These are phyloP conservation scores for Dicyrtomina minuta DNA, from an alignment of 2,888 invertebrate species.

Conservation along the genomic window DNA sequence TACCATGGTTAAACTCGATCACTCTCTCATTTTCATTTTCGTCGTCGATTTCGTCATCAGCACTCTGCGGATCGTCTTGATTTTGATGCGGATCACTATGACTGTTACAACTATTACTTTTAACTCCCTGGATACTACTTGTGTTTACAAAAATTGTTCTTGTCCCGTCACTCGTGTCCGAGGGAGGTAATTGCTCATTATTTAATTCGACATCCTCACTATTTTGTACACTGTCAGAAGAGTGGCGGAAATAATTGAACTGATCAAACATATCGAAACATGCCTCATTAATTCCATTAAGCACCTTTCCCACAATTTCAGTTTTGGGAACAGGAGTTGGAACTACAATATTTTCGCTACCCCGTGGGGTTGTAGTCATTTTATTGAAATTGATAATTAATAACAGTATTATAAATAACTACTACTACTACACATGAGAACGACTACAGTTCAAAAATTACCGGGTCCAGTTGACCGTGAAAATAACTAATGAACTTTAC, in stretches of 20 bases:
- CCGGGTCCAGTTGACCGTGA: no score
- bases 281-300: conserved; percentile 14
- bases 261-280: conserved; percentile 1
- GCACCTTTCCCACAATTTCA: conserved; percentile 15
- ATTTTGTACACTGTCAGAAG: not conserved
- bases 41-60: conserved; percentile 13
- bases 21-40: conserved; percentile 21
- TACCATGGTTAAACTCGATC: conserved; percentile 18
- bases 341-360: conserved; percentile 13
- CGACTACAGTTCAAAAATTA: no score
- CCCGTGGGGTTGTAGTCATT: conserved; percentile 12
- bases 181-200: not conserved
- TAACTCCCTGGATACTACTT: not conserved
- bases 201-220: no score
- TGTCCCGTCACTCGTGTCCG: not conserved
- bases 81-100: not conserved
- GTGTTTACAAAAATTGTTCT: not conserved
- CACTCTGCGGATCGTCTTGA: not conserved
- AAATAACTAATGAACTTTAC: no score
- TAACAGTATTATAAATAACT: no score
- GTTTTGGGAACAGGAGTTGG: conserved; percentile 6
- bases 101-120: not conserved
- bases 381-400: no score
- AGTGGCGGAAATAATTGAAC: conserved; percentile 18
- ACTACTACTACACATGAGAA: no score